phyloP scores from a whole-genome alignment of 2,797 vertebrate genomes.

The Picus viridis region DNA sequence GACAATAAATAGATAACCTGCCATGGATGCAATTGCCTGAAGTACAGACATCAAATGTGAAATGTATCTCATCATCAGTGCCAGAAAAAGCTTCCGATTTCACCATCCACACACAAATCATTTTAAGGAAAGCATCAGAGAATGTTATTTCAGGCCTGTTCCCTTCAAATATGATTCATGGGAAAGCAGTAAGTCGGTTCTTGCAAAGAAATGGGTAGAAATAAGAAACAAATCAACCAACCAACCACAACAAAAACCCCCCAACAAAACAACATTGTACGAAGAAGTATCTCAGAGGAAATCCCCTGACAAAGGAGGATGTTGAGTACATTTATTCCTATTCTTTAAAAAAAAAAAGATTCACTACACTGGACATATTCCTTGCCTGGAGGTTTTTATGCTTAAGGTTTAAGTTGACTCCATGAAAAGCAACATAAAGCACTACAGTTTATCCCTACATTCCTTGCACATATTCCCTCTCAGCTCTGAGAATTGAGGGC shows the following conservation, averaged over 20 bases:
- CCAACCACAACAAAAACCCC: background rate
- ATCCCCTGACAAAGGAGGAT: background rate
- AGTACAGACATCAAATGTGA: background rate
- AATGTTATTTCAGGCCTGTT: background rate
- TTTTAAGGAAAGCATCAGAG: background rate
- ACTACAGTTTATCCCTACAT: background rate
- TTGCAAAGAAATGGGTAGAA: background rate
- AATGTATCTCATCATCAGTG: background rate
- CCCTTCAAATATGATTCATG: background rate
- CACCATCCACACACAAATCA: background rate
- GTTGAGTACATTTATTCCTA: background rate
- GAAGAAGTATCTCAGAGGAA: background rate
- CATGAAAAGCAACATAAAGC: slow-evolving; percentile 1
- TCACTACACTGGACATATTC: slow-evolving; percentile 2
- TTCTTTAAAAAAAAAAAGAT: background rate
- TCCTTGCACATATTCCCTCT: slow-evolving; percentile 10
- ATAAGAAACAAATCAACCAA: background rate
- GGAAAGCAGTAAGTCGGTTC: background rate
- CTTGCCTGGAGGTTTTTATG: slow-evolving; percentile 18
- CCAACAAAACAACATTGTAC: background rate
- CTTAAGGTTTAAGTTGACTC: background rate
- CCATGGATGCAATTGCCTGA: background rate
- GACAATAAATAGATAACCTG: background rate
- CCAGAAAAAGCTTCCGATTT: background rate
- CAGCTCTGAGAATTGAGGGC: background rate